Evolutionary conservation across 1,140 invertebrate genomes (phyloP), one percentile per base, ranked within the genome.

Genomic region (Euwallacea similis): DNA sequence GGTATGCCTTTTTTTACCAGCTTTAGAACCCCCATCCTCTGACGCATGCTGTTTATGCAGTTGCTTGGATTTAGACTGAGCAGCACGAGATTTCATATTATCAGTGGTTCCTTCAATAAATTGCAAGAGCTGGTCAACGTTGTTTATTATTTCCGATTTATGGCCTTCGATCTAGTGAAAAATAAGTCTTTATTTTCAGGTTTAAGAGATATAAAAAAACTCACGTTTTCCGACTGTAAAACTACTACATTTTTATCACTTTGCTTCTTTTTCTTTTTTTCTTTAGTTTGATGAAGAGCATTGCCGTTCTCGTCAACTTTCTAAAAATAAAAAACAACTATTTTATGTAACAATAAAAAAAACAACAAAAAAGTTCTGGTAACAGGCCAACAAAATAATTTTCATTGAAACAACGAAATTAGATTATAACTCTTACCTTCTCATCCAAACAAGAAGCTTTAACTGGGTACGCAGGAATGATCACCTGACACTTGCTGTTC

Each of bases 291-390:
- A 44, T 76, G 73, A 10, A 84, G 47, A 9, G 83, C 81, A 68
- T 85, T 85, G 7, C 83, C 83, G 59, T 85, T 85, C 73, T 85
- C 84, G 76, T 85, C 84, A n/a, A 83, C 79, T 66, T 84, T 84
- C 82, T 84, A 76, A 21, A 74, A 76, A 68, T 47, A 58, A 33
- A 33, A 60, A 68, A 70, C 46, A 71, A 71, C 69, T 71, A 71
- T 71, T 71, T 71, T 50, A 65, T 63, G 69, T 71, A 53, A 71
- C 50, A 71, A 61, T n/a, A 16, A 53, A 9, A 53, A 70, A 63
- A 63, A 55, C 42, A 58, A 55, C 66, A 13, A 66, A 66, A n/a
- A n/a, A n/a, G n/a, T 33, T 58, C 9, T 50, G 46, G 9, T 50
- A 11, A 2, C 6, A 0, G 6, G 46, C n/a, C 13, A 58, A 58